Conservation (phyloP, 2,113 vertebrate species). For the Etheostoma spectabile region DNA sequence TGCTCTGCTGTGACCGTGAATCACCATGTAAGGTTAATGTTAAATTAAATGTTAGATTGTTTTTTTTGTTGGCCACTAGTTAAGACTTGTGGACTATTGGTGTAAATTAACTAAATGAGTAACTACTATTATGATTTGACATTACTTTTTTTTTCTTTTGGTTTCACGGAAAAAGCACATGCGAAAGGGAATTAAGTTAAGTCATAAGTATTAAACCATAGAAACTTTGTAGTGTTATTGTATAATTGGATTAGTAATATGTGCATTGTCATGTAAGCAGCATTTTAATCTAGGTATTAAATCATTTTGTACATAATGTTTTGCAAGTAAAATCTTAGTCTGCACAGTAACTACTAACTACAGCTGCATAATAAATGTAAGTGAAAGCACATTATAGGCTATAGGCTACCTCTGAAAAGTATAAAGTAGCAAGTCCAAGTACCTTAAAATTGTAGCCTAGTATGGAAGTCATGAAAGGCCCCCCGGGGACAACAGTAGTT, state of each 20-base stretch:
- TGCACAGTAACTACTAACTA: not conserved
- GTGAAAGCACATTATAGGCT: not conserved
- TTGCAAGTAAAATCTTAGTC: not conserved
- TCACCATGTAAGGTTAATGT: not conserved
- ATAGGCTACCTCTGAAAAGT: not conserved
- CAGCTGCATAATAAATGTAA: not conserved
- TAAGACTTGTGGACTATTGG: not conserved
- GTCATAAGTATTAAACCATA: not conserved
- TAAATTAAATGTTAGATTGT: not conserved
- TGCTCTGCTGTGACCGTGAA: constrained; percentile 7
- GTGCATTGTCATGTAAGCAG: not conserved
- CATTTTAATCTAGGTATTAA: not conserved
- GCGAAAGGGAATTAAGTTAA: not conserved
- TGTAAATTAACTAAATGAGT: not conserved
- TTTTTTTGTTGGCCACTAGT: not conserved
- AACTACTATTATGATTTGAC: not conserved
- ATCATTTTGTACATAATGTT: not conserved
- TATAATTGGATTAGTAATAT: not conserved
- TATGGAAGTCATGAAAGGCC: constrained; percentile 41
- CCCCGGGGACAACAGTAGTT: constrained; percentile 51
- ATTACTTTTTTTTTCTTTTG: too few relatives aligned
- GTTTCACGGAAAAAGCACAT: not conserved
- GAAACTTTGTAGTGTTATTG: not conserved
- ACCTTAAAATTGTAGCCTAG: not conserved
- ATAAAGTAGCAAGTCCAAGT: not conserved